These are phyloP conservation scores for Xestia sexstrigata DNA, from an alignment of 2,888 invertebrate genomes.

Conservation along the genomic window DNA sequence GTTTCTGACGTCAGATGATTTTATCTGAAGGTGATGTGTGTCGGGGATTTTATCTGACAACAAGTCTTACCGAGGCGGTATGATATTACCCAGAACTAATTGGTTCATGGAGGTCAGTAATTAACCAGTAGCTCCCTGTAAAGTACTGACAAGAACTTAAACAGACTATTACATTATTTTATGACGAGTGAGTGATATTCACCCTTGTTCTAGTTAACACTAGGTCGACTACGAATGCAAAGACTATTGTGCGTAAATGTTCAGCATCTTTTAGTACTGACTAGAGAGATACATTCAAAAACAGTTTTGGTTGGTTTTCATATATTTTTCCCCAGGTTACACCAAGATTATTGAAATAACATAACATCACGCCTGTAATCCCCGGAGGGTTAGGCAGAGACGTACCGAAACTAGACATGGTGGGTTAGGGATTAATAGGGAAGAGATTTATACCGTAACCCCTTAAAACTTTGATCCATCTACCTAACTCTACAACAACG, in stretches of 20 bases:
- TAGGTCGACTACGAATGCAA: neutral
- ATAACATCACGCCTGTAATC: no score
- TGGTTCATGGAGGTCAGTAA: neutral
- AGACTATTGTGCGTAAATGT: neutral
- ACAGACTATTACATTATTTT: neutral
- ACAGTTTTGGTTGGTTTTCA: neutral
- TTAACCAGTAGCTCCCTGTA: neutral
- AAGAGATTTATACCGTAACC: neutral
- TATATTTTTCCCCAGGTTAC: neutral
- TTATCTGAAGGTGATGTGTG: slow-evolving; percentile 6
- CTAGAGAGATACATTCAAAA: neutral
- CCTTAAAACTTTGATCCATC: slow-evolving; percentile 21
- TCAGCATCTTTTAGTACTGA: neutral
- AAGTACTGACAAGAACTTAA: neutral
- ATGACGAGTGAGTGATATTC: neutral
- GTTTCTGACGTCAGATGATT: slow-evolving; percentile 27
- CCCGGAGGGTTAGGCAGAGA: no score
- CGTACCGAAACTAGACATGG: neutral
- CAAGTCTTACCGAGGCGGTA: neutral
- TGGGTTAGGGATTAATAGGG: neutral
- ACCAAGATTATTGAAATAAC: neutral
- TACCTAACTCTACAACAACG: neutral
- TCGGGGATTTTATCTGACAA: neutral
- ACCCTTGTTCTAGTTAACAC: neutral
- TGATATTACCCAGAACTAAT: neutral